Conservation (phyloP, 2,797 vertebrate genomes). For the Danio albolineatus region DNA sequence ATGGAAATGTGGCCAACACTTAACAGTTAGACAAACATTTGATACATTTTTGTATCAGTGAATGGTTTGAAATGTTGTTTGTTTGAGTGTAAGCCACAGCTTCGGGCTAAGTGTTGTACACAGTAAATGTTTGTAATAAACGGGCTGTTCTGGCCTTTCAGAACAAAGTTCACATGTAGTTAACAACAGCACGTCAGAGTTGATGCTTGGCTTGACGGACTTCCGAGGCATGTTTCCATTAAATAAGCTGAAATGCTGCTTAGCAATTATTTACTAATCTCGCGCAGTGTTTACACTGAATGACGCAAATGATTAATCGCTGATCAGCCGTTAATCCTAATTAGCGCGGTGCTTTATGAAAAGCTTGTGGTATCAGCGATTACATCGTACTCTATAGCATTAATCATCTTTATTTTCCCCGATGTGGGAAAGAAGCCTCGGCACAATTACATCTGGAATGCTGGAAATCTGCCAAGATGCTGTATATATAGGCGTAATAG, state of each 20-base stretch:
- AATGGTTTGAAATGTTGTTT: slow-evolving; percentile 14
- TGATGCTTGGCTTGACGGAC: background rate
- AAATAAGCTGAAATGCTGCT: slow-evolving; percentile 43
- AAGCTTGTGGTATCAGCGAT: slow-evolving; percentile 56
- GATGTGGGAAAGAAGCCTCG: slow-evolving; percentile 27
- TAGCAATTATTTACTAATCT: slow-evolving; percentile 26
- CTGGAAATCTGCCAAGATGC: background rate
- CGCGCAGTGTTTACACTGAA: slow-evolving; percentile 44
- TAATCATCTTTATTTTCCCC: slow-evolving; percentile 4
- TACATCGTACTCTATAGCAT: background rate
- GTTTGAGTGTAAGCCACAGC: background rate
- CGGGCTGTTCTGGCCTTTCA: background rate
- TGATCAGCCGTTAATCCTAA: slow-evolving; percentile 59
- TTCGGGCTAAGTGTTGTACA: background rate
- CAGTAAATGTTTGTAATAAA: slow-evolving; percentile 29
- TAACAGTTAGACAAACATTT: background rate
- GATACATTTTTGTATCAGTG: slow-evolving; percentile 2
- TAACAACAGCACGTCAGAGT: background rate
- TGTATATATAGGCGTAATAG: background rate
- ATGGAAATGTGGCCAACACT: background rate
- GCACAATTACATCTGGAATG: background rate
- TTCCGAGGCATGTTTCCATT: background rate
- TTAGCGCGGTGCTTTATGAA: slow-evolving; percentile 50
- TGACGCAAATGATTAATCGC: slow-evolving; percentile 64
- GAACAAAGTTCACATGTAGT: slow-evolving; percentile 29